Evolutionary conservation across 2,113 vertebrate species (phyloP), one percentile per base, ranked within the genome.

Genomic region (Galemys pyrenaicus): DNA sequence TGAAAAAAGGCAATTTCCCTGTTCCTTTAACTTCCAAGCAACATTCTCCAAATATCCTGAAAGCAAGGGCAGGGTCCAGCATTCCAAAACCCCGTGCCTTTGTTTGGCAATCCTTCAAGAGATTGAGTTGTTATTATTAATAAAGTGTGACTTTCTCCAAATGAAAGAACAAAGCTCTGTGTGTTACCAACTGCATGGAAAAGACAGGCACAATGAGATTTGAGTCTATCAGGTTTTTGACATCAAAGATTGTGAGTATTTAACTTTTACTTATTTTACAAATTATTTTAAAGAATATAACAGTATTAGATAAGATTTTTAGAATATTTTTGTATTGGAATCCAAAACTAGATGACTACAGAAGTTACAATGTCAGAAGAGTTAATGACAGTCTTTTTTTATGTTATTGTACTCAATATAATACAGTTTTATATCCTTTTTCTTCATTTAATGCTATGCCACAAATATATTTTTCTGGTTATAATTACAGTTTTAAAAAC

Each of bases 61-160:
- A 90, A 94, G 49, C 87, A 92, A 77, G 96, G 84, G 70, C 87
- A 91, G 90, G 82, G 74, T 44, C 95, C 60, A 67, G 51, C 94
- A 94, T 92, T 95, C 95, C 92, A 90, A 60, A 77, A 85, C 41
- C 6, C 32, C 35, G 58, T 87, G 67, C 87, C 64, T 92, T 92
- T 87, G 75, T 62, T 94, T 20, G 0, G 60, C 56, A 44, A 74
- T 75, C 80, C 92, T 96, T 94, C 44, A 39, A 74, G 93, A 93
- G 90, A 85, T 6, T 74, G 73, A 35, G 71, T 67, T 96, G 92
- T 92, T 96, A 91, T 97, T 97, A 95, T 96, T 97, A 96, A 97
- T 96, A 93, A 93, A 93, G 87, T 96, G 84, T 94, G 97, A 96
- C 94, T 96, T 95, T 97, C 85, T 94, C 75, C 94, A 95, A 96